Conservation (phyloP, 2,113 vertebrate genomes). For the Oryzias curvinotus region DNA sequence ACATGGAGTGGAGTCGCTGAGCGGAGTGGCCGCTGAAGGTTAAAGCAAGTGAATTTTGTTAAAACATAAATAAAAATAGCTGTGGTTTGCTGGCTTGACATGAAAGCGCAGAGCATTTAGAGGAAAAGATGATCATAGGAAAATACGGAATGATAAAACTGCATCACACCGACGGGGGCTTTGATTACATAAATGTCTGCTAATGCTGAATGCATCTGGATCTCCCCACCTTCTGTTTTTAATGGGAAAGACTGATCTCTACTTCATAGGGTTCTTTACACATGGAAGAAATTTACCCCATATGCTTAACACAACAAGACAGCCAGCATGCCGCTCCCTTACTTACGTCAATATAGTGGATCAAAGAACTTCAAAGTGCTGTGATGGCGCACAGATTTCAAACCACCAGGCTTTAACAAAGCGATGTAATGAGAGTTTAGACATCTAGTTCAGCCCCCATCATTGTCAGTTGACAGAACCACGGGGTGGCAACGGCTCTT, state of each 20-base stretch:
- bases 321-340: conserved; percentile 62
- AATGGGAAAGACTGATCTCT: conserved; percentile 62
- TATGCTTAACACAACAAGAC: conserved; percentile 69
- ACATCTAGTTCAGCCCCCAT: conserved; percentile 15
- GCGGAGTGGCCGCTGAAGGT: conserved; percentile 34
- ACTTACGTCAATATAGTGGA: conserved; percentile 69
- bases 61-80: not conserved
- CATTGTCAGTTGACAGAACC: conserved; percentile 22
- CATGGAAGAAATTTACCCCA: conserved; percentile 72
- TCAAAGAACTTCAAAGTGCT: conserved; percentile 68
- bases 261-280: conserved; percentile 67
- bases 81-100: conserved; percentile 27
- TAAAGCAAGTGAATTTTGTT: conserved; percentile 28
- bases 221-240: conserved; percentile 50
- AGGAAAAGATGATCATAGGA: conserved; percentile 26
- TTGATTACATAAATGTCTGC: conserved; percentile 51
- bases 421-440: conserved; percentile 26
- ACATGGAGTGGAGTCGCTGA: conserved; percentile 58
- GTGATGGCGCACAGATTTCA: conserved; percentile 48
- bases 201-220: conserved; percentile 49
- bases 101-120: conserved; percentile 14
- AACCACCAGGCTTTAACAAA: conserved; percentile 48
- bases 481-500: conserved; percentile 6
- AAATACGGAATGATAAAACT: conserved; percentile 23
- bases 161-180: conserved; percentile 6